Conservation (phyloP, 1,140 invertebrate genomes). For the Drosophila ficusphila region DNA sequence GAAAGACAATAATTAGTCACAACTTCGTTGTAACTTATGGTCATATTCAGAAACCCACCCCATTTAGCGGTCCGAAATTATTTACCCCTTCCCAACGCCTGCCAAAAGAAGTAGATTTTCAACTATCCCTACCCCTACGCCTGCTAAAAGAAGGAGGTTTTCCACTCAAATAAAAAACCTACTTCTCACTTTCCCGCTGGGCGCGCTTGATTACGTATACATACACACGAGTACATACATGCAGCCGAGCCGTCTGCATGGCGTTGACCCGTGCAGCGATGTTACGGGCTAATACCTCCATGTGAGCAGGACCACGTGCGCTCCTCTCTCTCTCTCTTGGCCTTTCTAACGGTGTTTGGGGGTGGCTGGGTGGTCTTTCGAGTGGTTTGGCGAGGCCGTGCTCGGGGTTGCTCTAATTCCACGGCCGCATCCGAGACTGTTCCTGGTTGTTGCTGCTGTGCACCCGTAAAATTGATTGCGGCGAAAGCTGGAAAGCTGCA, state of each 20-base stretch:
- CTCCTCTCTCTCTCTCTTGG: conserved; percentile 36
- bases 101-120: too few species aligned
- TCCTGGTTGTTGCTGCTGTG: conserved; percentile 50
- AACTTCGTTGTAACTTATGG: too few species aligned
- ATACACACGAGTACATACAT: conserved; percentile 19
- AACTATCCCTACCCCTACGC: too few species aligned
- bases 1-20: too few species aligned
- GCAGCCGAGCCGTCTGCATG: conserved; percentile 17
- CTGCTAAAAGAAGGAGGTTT: too few species aligned
- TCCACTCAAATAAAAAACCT: too few species aligned
- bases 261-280: conserved; percentile 72
- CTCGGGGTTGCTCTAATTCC: conserved; percentile 74
- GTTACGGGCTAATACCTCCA: conserved; percentile 84
- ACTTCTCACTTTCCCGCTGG: too few species aligned
- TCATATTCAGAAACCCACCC: too few species aligned
- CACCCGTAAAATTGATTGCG: conserved; percentile 83
- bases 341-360: conserved; percentile 68
- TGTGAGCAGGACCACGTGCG: conserved; percentile 84
- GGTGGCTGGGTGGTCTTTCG: conserved; percentile 26
- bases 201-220: too few species aligned
- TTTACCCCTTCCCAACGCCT: too few species aligned
- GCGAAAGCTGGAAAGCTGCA: conserved; percentile 84
- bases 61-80: too few species aligned
- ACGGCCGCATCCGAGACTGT: conserved; percentile 29
- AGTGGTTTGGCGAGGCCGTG: conserved; percentile 30